Conservation (phyloP, 2,113 vertebrate genomes). For the Egretta garzetta region DNA sequence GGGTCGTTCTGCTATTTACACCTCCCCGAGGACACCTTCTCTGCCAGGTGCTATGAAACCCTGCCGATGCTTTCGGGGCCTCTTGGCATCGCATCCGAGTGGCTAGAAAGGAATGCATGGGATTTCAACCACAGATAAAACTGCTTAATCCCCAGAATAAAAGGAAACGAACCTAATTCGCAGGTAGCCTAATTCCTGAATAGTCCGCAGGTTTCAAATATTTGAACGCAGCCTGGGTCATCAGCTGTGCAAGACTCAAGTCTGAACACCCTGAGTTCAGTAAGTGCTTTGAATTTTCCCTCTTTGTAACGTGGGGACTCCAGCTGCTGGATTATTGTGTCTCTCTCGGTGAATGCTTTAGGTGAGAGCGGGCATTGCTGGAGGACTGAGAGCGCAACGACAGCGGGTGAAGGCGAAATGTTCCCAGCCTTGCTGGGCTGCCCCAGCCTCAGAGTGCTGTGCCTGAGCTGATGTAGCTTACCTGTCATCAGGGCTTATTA, state of each 20-base stretch:
- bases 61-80: not conserved
- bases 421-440: not conserved
- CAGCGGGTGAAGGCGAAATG: not conserved
- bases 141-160: not conserved
- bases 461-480: not conserved
- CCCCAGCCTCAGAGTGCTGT: not conserved
- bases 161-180: not conserved
- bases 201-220: not conserved
- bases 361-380: not conserved
- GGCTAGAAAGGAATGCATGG: not conserved
- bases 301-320: not conserved
- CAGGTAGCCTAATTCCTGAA: slow-evolving; percentile 20
- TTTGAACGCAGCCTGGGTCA: not conserved
- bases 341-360: not conserved
- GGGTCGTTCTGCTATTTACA: accelerated
- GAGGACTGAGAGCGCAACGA: not conserved
- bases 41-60: not conserved
- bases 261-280: not conserved
- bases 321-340: not conserved
- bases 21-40: not conserved
- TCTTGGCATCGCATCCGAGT: not conserved
- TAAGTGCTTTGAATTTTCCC: not conserved
- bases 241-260: not conserved
- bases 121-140: not conserved
- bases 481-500: slow-evolving; percentile 52